phyloP scores from a whole-genome alignment of 1,140 invertebrate species.

The Drosophila suzukii region DNA sequence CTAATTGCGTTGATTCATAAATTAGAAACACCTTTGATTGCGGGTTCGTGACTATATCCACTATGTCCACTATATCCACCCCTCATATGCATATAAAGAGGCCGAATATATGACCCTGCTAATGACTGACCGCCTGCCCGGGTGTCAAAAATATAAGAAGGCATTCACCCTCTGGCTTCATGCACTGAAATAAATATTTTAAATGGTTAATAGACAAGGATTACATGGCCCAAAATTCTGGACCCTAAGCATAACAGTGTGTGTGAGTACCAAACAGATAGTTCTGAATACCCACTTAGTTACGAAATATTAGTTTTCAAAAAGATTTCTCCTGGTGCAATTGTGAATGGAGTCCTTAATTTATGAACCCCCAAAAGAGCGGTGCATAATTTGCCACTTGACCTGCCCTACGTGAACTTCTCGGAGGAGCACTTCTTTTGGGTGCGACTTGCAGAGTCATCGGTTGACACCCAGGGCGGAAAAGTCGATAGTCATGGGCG shows the following conservation, averaged over 20 bases:
- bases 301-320: neutral
- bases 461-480: conserved; percentile 11
- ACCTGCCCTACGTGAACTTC: conserved; percentile 23
- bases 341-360: conserved; percentile 23
- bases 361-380: conserved; percentile 12
- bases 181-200: neutral
- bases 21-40: conserved; percentile 79
- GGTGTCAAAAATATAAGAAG: neutral
- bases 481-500: conserved; percentile 28
- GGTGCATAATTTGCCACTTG: conserved; percentile 49
- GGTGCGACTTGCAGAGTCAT: conserved; percentile 23
- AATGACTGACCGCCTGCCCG: conserved; percentile 15
- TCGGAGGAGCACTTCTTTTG: neutral
- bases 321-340: neutral
- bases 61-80: neutral
- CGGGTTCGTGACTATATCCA: conserved; percentile 52
- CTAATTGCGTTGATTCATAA: conserved; percentile 80
- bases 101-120: neutral
- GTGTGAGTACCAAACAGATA: too few relatives aligned
- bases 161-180: neutral
- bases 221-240: too few relatives aligned
- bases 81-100: conserved; percentile 1
- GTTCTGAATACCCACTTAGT: too few relatives aligned
- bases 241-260: too few relatives aligned
- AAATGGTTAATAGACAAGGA: too few relatives aligned